Conservation (phyloP, 2,113 vertebrate species). For the Tachysurus fulvidraco region DNA sequence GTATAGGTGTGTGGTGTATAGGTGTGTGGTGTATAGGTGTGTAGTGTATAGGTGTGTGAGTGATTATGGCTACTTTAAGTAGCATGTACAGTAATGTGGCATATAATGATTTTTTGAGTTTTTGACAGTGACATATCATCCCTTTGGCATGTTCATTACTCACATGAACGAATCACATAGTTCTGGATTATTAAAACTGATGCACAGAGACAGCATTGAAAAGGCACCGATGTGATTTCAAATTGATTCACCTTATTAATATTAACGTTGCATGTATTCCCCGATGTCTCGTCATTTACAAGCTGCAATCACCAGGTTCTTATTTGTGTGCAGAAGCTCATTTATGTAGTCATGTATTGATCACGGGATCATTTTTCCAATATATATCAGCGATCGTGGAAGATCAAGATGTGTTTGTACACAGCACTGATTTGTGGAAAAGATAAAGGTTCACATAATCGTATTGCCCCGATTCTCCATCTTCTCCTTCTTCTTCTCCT, state of each 20-base stretch:
- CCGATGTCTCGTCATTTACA: not conserved
- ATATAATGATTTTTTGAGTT: constrained; percentile 24
- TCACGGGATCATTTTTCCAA: constrained; percentile 17
- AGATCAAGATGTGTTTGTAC: not conserved
- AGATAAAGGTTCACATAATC: not conserved
- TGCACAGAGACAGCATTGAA: constrained; percentile 24
- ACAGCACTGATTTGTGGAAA: constrained; percentile 5
- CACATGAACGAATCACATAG: constrained; percentile 30
- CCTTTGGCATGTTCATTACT: constrained; percentile 43
- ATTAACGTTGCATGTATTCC: constrained; percentile 24
- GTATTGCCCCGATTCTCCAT: not conserved
- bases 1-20: not conserved
- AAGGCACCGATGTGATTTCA: constrained; percentile 20
- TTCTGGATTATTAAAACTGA: constrained; percentile 35
- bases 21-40: too few species aligned
- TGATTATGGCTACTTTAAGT: not conserved
- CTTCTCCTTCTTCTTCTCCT: not conserved
- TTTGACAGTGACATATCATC: constrained; percentile 42
- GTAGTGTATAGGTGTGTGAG: not conserved
- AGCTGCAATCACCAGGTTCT: not conserved
- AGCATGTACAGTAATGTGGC: constrained; percentile 26
- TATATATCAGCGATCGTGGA: not conserved
- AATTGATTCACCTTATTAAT: constrained; percentile 30
- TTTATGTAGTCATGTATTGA: constrained; percentile 3
- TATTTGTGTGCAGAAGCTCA: not conserved